Percentiles rank a stretch among this genome's conserved stretches.
Evolutionary conservation across 2,888 invertebrate genomes (phyloP).

Genomic region (Hypomecis punctinalis): DNA sequence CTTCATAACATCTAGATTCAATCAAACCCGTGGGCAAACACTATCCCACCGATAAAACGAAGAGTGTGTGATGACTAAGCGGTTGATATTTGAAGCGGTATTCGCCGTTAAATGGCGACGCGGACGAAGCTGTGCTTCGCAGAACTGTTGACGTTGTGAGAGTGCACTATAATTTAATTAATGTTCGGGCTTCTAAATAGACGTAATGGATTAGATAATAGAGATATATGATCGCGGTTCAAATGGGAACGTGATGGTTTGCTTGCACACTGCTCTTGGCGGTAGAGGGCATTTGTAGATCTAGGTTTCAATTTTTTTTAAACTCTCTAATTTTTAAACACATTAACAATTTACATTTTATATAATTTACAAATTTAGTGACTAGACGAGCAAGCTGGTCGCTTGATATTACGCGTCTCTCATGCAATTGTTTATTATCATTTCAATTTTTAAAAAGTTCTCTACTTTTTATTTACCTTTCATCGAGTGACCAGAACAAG

Average conservation of each 20-base stretch:
- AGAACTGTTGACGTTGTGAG: constrained; percentile 51
- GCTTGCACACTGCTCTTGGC: neutral
- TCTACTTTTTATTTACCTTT: no score
- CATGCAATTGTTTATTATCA: no score
- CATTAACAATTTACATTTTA: no score
- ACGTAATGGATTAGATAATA: constrained; percentile 3
- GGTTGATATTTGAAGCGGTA: constrained; percentile 69
- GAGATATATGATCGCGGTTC: neutral
- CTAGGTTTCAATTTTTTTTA: no score
- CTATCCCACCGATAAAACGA: constrained; percentile 27
- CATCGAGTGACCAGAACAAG: no score
- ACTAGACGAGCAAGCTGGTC: no score
- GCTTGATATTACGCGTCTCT: no score
- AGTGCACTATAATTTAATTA: constrained; percentile 46
- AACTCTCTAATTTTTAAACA: no score
- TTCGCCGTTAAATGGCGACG: constrained; percentile 64
- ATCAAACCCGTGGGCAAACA: constrained; percentile 11
- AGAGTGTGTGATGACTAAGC: constrained; percentile 63
- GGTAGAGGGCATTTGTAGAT: no score
- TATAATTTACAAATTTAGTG: no score
- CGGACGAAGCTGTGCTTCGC: constrained; percentile 40
- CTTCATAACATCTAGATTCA: neutral
- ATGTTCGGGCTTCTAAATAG: constrained; percentile 42
- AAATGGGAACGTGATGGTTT: neutral
- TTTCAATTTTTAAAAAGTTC: no score